A percentile compares a stretch with the other conserved stretches of the same genome.
Evolutionary conservation across 2,888 invertebrate species (phyloP).

Genomic region (Tetanocera ferruginea): DNA sequence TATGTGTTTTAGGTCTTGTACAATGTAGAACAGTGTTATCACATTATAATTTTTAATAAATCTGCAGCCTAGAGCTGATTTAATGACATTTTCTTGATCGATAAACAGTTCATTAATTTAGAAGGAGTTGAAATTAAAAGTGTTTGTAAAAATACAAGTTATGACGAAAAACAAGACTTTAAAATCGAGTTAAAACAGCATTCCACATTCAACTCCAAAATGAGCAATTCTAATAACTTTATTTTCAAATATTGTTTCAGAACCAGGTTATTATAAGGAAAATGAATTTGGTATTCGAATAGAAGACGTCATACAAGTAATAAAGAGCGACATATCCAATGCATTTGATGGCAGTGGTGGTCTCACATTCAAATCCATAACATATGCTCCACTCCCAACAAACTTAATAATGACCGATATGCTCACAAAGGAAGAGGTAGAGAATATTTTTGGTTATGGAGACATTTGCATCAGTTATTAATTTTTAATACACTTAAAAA

Average conservation of each 20-base stretch:
- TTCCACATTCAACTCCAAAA: no score
- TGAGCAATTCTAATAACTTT: not conserved
- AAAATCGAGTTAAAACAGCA: not conserved
- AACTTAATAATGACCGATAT: slow-evolving; percentile 81
- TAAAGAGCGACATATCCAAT: slow-evolving; percentile 73
- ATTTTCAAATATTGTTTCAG: slow-evolving; percentile 68
- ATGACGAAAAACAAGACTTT: no score
- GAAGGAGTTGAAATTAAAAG: no score
- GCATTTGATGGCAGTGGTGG: slow-evolving; percentile 81
- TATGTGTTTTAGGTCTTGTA: no score
- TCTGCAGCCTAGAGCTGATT: no score
- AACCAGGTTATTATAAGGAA: slow-evolving; percentile 94
- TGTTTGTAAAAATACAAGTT: no score
- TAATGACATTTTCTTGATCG: no score
- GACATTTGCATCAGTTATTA: no score
- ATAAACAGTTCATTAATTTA: no score
- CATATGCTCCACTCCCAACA: slow-evolving; percentile 86
- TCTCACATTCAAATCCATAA: slow-evolving; percentile 87
- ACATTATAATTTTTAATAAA: no score
- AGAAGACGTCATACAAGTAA: slow-evolving; percentile 87
- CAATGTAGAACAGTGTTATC: no score
- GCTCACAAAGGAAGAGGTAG: slow-evolving; percentile 83
- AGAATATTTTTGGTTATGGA: no score
- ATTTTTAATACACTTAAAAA: not conserved
- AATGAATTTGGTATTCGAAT: slow-evolving; percentile 90